Evolutionary conservation across 2,797 vertebrate genomes (phyloP), one percentile per base, ranked within the genome.

Genomic region (Coendou prehensilis): DNA sequence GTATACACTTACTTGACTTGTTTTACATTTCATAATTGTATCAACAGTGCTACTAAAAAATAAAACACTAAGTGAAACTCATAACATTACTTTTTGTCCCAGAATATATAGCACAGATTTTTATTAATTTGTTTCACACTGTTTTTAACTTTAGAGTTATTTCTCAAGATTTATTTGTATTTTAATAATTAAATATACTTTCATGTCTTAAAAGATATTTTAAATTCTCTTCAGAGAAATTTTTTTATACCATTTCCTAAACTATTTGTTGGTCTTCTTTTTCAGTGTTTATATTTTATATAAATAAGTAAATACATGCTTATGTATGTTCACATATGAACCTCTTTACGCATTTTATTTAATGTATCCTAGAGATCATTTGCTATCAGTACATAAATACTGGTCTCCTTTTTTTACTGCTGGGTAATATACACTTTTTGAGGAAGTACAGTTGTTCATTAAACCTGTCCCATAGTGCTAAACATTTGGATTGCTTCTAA

Each of bases 151-250:
- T 87, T 26, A 63, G 1, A 8, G 2, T 59, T 52, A 67, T 63
- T 92, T 86, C 52, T 81, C 63, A 75, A 85, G 15, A 79, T 85
- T 82, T 82, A 67, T 69, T 96, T 95, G 52, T 89, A 26, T 57
- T 87, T 89, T 87, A 91, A 71, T 82, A 84, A 61, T 56, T 78
- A 87, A 92, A 95, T 56, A 20, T 6, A 82, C n/a, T 84, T 88
- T 59, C 5, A 69, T 81, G 26, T 2, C 52, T 86, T 83, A 64
- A 78, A 95, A 96, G 52, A 75, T 28, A 37, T 69, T 80, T 86
- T 69, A 93, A 91, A 37, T 96, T 76, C 9, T 50, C n/a, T 41
- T 80, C 76, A 87, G 57, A 78, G 22, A 83, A 91, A 69, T 80
- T 67, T 94, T 94, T 83, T 89, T 26, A 30, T 94, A 59, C n/a